These are phyloP conservation scores for Holacanthella duospinosa DNA, from an alignment of 2,888 invertebrate species.

Conservation along the genomic window DNA sequence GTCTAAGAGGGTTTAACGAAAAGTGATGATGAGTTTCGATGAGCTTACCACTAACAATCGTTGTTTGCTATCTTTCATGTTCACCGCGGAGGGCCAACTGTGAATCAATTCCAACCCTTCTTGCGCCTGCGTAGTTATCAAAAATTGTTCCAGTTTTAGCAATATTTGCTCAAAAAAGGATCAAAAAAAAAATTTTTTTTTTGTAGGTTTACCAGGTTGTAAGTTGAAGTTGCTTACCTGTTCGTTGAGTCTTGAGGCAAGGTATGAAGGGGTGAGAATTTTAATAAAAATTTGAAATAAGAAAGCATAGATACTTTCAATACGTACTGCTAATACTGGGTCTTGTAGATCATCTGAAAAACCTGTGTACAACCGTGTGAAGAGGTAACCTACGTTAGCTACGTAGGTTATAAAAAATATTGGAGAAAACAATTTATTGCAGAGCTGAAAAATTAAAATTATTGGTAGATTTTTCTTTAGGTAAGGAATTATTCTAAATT, in stretches of 20 bases:
- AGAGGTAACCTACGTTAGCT: conserved; percentile 22
- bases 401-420: conserved; percentile 22
- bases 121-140: conserved; percentile 14
- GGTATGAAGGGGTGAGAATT: conserved; percentile 23
- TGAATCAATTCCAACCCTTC: conserved; percentile 19
- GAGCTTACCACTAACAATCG: conserved; percentile 23
- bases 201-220: background rate
- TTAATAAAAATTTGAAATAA: conserved; percentile 16
- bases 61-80: conserved; percentile 11
- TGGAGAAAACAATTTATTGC: conserved; percentile 22
- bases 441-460: conserved; percentile 13
- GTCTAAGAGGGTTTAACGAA: background rate
- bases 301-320: conserved; percentile 21
- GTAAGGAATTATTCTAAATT: background rate
- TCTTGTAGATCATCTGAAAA: conserved; percentile 16
- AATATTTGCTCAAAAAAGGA: background rate
- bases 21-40: background rate
- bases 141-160: background rate
- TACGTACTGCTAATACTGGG: conserved; percentile 11
- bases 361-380: conserved; percentile 19
- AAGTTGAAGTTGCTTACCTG: too few species aligned
- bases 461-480: background rate
- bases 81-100: conserved; percentile 19
- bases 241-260: conserved; percentile 24
- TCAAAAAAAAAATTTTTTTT: background rate